Evolutionary conservation across 2,797 vertebrate genomes (phyloP), one percentile per base, ranked within the genome.

Genomic region (Harpagifer antarcticus): DNA sequence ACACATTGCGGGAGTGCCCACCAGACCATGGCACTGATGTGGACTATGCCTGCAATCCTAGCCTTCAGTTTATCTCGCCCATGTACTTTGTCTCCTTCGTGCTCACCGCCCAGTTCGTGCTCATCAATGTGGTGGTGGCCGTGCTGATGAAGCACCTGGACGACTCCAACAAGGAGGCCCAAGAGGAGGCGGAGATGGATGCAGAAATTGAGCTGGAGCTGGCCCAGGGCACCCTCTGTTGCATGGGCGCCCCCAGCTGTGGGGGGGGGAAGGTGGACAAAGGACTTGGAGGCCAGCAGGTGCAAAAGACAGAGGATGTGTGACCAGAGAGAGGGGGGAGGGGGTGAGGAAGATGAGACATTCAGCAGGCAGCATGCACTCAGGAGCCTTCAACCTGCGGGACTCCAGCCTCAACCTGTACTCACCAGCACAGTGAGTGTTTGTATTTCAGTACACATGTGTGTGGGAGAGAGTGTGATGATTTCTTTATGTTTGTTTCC

Each of bases 91-190:
- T 99, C 90, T 99, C 97, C 96, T 99, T 99, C 69, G 98, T 99
- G 94, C 97, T 99, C 94, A 99, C 97, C 48, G 98, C 98, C 61
- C 98, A 99, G 96, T 99, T 99, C 60, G 98, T 99, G 90, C 97
- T 99, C 92, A 98, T 99, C 95, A 99, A 99, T 15, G 98, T 99
- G 95, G 98, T 99, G 91, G 98, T 99, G 90, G 98, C 98, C 1
- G 98, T 99, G 90, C 96, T 99, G 83, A 99, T 99, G 98, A 99
- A 99, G 89, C 98, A 99, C 88, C 96, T 99, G 47, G 98, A 99
- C 0, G 98, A 99, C 93, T 99, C 97, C 94, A 99, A 99, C 94
- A 99, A 99, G 91, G 98, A 99, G 93, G 98, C 98, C 17, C 96
- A 96, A 93, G 98, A 99, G 93, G 98, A 99, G 53, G 98, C 98